These are phyloP conservation scores for Tilapia sparmanii DNA, from an alignment of 2,113 vertebrate species.

Conservation along the genomic window DNA sequence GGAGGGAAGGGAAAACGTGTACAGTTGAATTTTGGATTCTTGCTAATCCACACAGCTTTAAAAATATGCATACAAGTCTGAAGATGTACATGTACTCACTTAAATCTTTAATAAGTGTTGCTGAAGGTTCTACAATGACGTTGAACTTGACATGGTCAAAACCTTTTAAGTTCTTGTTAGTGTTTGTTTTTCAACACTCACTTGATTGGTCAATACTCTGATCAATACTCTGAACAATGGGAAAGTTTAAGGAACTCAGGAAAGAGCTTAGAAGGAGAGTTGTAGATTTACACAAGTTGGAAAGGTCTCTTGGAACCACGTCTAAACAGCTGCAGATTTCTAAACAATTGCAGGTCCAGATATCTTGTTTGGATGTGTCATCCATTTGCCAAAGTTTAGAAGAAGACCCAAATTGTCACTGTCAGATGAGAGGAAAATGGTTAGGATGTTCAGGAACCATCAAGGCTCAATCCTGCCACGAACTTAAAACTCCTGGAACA, in stretches of 20 bases:
- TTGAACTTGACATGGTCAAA: background rate
- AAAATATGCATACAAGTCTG: no score
- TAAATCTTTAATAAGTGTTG: background rate
- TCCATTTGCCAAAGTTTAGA: background rate
- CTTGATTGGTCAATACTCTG: no score
- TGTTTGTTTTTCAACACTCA: no score
- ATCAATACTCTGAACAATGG: no score
- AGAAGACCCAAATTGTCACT: background rate
- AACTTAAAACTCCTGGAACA: background rate
- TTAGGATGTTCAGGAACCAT: background rate
- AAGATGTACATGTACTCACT: no score
- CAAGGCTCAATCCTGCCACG: background rate
- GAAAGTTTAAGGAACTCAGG: background rate
- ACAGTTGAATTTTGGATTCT: background rate
- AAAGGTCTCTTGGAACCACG: background rate
- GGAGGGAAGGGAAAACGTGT: background rate
- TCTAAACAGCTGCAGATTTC: background rate
- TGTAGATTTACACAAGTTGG: background rate
- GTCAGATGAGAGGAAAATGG: background rate
- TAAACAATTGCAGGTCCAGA: background rate
- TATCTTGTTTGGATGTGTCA: background rate
- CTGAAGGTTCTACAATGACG: background rate
- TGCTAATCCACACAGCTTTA: background rate
- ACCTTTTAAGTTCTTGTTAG: background rate
- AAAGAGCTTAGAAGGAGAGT: background rate